A percentile compares a stretch with the other conserved stretches of the same genome.
Evolutionary conservation across 2,113 vertebrate species (phyloP).

Genomic region (Rhinolophus ferrumequinum): DNA sequence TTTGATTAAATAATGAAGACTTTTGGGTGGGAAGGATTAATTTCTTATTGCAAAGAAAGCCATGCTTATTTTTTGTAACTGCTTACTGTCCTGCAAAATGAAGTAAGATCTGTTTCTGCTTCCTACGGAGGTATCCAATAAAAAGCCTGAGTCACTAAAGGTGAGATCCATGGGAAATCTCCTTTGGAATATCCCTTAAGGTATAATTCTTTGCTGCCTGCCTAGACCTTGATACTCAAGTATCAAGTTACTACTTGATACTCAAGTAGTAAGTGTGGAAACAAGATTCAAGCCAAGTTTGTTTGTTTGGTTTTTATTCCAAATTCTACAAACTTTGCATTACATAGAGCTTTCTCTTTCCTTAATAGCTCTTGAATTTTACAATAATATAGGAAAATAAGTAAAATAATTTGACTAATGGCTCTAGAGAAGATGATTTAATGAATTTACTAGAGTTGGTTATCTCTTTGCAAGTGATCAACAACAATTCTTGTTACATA

Average conservation of each 20-base stretch:
- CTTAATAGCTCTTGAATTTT: slow-evolving; percentile 18
- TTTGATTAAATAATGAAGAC: background rate
- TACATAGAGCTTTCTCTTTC: background rate
- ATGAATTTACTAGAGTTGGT: background rate
- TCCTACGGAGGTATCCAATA: background rate
- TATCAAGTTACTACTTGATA: no score
- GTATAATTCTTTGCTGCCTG: background rate
- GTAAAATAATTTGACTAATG: background rate
- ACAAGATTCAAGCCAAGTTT: background rate
- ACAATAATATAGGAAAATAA: background rate
- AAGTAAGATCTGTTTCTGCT: background rate
- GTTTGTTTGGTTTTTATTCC: background rate
- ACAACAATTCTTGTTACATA: background rate
- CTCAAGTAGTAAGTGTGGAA: background rate
- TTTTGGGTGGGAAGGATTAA: background rate
- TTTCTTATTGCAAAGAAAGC: background rate
- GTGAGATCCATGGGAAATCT: background rate
- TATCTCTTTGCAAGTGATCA: background rate
- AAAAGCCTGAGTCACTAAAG: background rate
- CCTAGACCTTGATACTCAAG: background rate
- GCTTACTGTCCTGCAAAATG: background rate
- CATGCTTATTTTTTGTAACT: background rate
- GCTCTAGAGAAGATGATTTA: background rate
- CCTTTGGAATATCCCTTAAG: background rate
- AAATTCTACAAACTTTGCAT: background rate